Evolutionary conservation across 2,888 invertebrate species (phyloP).

Genomic region (Aphelenchoides bicaudatus): DNA sequence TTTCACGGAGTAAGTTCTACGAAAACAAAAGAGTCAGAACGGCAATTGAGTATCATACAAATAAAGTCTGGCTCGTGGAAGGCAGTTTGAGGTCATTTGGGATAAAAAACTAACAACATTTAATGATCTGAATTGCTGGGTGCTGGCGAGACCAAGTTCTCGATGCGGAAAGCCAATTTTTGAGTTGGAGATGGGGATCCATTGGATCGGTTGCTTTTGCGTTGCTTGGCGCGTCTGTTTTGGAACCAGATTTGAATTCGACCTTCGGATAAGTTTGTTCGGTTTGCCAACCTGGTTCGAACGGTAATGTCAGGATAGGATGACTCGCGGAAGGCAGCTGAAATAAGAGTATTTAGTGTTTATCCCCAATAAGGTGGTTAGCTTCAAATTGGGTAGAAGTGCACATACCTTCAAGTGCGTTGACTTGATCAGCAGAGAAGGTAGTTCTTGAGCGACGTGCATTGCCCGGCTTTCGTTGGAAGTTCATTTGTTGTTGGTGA

Average conservation of each 20-base stretch:
- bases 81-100: too few relatives aligned
- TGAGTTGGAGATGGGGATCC: conserved; percentile 15
- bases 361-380: too few relatives aligned
- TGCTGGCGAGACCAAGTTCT: conserved; percentile 12
- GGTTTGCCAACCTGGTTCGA: conserved; percentile 18
- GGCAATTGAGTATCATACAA: too few relatives aligned
- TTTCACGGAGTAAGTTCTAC: too few relatives aligned
- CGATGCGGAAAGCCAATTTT: conserved; percentile 16
- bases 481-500: not conserved
- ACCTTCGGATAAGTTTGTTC: conserved; percentile 22
- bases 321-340: conserved; percentile 17
- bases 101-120: too few relatives aligned
- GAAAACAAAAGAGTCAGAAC: too few relatives aligned
- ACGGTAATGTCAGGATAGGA: conserved; percentile 21
- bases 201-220: not conserved
- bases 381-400: conserved; percentile 12
- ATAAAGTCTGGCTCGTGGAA: too few relatives aligned
- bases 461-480: conserved; percentile 10
- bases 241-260: conserved; percentile 30
- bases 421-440: conserved; percentile 19
- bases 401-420: not conserved
- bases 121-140: conserved; percentile 13
- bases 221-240: conserved; percentile 24
- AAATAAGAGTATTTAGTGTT: too few relatives aligned
- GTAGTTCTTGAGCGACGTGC: conserved; percentile 17